These are phyloP conservation scores for Glomeris maerens DNA, from an alignment of 1,140 invertebrate genomes.

Conservation along the genomic window DNA sequence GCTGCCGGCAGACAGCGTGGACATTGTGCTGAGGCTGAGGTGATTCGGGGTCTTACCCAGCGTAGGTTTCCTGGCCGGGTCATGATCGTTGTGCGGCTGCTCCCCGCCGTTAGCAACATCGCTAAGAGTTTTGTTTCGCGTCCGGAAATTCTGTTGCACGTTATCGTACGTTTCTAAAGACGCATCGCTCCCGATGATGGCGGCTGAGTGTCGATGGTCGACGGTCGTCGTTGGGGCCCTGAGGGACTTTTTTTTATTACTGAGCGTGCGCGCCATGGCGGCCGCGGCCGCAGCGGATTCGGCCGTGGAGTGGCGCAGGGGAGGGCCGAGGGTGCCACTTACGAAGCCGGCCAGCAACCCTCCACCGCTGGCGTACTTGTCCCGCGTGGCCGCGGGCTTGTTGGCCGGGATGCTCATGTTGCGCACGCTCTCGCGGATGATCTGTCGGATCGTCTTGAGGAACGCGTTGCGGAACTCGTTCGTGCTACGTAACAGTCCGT, in stretches of 20 bases:
- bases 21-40: slow-evolving; percentile 78
- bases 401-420: slow-evolving; percentile 79
- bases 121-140: slow-evolving; percentile 75
- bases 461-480: slow-evolving; percentile 90
- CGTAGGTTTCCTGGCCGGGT: slow-evolving; percentile 11
- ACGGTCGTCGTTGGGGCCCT: slow-evolving; percentile 31
- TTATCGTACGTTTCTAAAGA: slow-evolving; percentile 44
- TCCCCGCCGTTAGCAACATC: slow-evolving; percentile 33
- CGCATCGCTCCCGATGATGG: slow-evolving; percentile 53
- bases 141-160: slow-evolving; percentile 51
- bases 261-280: slow-evolving; percentile 35
- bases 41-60: slow-evolving; percentile 79
- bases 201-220: slow-evolving; percentile 80
- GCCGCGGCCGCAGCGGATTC: slow-evolving; percentile 23
- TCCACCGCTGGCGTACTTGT: slow-evolving; percentile 9
- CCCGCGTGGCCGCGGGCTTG: slow-evolving; percentile 12
- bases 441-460: slow-evolving; percentile 88
- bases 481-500: slow-evolving; percentile 68
- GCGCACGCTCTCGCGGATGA: slow-evolving; percentile 83
- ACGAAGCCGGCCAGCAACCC: slow-evolving; percentile 1
- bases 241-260: slow-evolving; percentile 42
- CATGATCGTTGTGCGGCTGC: slow-evolving; percentile 10
- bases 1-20: slow-evolving; percentile 81
- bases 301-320: slow-evolving; percentile 8
- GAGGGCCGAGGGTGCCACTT: slow-evolving; percentile 12